A percentile compares a stretch with the other conserved stretches of the same genome.
These are phyloP conservation scores for Acanthosepion esculentum DNA, from an alignment of 2,888 invertebrate genomes.

Conservation along the genomic window DNA sequence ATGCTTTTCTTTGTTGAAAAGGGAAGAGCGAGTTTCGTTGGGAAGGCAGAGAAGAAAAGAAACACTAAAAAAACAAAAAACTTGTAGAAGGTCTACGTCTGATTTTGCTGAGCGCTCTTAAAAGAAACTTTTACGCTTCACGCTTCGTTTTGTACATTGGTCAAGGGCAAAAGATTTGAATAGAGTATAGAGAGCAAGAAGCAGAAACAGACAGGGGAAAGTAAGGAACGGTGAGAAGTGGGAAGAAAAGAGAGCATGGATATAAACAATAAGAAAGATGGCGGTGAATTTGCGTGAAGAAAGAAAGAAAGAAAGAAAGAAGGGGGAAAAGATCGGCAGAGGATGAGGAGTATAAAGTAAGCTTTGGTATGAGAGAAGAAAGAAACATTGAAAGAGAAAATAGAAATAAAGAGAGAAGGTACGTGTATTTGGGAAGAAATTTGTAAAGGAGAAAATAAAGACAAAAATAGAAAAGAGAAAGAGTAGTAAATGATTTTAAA, in stretches of 20 bases:
- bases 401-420: too few relatives aligned
- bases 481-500: too few relatives aligned
- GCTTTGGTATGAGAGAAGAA: neutral
- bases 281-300: too few relatives aligned
- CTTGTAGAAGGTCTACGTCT: neutral
- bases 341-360: too few relatives aligned
- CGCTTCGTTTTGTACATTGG: conserved; percentile 17
- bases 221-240: neutral
- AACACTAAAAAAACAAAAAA: neutral
- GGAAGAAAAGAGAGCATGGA: neutral
- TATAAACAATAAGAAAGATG: too few relatives aligned
- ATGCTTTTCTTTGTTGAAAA: neutral
- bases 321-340: too few relatives aligned
- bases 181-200: neutral
- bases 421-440: too few relatives aligned
- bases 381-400: too few relatives aligned
- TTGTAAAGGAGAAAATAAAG: too few relatives aligned
- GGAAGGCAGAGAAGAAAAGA: neutral
- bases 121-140: conserved; percentile 33
- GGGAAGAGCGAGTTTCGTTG: neutral
- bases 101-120: neutral
- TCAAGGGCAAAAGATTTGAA: neutral
- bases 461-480: too few relatives aligned
- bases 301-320: too few relatives aligned
- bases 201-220: neutral